Evolutionary conservation across 1,140 invertebrate genomes (phyloP).

Genomic region (Lethocerus indicus): DNA sequence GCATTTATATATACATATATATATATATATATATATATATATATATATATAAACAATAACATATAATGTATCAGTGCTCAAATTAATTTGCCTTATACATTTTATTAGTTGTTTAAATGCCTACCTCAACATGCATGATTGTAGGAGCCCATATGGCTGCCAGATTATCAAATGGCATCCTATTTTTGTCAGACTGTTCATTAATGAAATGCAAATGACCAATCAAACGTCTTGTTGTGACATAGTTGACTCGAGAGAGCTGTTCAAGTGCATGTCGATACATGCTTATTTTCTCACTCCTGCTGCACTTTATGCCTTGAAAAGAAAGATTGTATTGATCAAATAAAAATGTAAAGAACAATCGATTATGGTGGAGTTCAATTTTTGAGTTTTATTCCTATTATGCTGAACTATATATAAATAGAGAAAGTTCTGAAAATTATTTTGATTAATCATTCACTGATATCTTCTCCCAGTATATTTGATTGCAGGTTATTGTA

Average conservation of each 20-base stretch:
- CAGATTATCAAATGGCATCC: constrained; percentile 66
- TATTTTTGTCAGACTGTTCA: constrained; percentile 49
- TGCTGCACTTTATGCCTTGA: constrained; percentile 16
- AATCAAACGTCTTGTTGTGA: constrained; percentile 55
- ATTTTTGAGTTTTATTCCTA: not conserved
- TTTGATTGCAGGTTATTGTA: too few relatives aligned
- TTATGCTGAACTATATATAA: too few relatives aligned
- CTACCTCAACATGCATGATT: constrained; percentile 49
- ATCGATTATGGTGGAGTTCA: not conserved
- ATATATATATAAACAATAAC: too few relatives aligned
- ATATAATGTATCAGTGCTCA: too few relatives aligned
- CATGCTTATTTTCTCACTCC: constrained; percentile 18
- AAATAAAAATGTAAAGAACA: too few relatives aligned
- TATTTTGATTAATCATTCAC: too few relatives aligned
- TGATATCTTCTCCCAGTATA: not conserved
- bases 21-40: too few relatives aligned
- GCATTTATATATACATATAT: too few relatives aligned
- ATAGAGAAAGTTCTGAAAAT: too few relatives aligned
- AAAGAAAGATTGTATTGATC: constrained; percentile 6
- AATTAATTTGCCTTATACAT: too few relatives aligned
- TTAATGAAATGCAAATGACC: constrained; percentile 65
- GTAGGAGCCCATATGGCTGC: constrained; percentile 71
- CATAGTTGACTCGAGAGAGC: constrained; percentile 46
- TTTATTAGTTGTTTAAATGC: too few relatives aligned
- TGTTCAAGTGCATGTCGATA: constrained; percentile 41